phyloP scores from a whole-genome alignment of 2,888 invertebrate genomes.

The Platycheirus rosarum region DNA sequence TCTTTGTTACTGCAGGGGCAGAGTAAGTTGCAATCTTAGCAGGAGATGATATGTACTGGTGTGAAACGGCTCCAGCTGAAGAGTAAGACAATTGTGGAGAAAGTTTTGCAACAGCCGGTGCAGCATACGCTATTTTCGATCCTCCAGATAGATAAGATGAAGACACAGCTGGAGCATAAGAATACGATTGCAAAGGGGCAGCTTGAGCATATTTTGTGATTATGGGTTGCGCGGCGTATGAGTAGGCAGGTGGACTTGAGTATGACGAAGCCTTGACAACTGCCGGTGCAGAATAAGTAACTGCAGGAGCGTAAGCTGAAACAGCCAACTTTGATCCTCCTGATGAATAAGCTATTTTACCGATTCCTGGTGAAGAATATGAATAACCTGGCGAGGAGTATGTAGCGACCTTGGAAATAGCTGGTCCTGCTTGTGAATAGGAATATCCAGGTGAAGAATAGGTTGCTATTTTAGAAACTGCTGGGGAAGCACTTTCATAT shows the following conservation, averaged over 20 bases:
- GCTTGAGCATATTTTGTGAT: constrained; percentile 75
- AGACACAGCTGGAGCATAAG: constrained; percentile 68
- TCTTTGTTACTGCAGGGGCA: constrained; percentile 66
- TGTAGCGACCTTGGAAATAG: constrained; percentile 74
- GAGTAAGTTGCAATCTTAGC: constrained; percentile 74
- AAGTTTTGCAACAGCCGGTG: constrained; percentile 82
- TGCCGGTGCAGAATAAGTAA: constrained; percentile 44
- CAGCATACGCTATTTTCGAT: constrained; percentile 76
- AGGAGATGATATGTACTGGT: constrained; percentile 75
- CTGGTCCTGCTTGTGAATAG: constrained; percentile 74
- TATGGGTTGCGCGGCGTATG: constrained; percentile 74
- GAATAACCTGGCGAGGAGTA: constrained; percentile 67
- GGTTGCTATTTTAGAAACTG: constrained; percentile 75
- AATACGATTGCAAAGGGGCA: constrained; percentile 68
- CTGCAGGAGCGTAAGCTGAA: constrained; percentile 73
- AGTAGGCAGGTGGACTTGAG: constrained; percentile 75
- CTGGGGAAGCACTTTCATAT: constrained; percentile 75
- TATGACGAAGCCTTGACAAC: constrained; percentile 76
- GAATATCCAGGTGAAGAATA: constrained; percentile 75
- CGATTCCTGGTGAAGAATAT: constrained; percentile 34
- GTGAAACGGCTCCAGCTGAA: constrained; percentile 47
- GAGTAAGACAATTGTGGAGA: constrained; percentile 14
- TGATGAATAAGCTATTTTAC: constrained; percentile 41
- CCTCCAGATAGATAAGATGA: constrained; percentile 68
- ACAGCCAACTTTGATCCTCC: constrained; percentile 48